Base-by-base conservation (phyloP, 2,797 vertebrate genomes). In the Masticophis lateralis region DNA sequence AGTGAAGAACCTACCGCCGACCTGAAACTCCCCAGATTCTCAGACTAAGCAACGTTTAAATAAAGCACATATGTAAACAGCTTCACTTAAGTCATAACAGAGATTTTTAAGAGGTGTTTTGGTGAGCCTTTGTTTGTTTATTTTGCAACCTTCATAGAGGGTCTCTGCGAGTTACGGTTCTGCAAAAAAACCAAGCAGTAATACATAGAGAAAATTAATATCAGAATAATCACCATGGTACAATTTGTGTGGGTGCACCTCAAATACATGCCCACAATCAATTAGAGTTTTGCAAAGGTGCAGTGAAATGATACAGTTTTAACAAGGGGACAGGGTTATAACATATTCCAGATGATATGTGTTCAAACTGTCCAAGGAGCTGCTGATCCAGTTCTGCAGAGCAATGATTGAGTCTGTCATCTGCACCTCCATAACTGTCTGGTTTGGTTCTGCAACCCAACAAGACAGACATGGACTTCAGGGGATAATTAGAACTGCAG, bases 1-100 rank as follows among this genome's bases (percentile, higher is more conserved):
- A 95, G 94, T 95, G 94, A 96, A 87, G 51, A 79, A 93, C 88
- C 89, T 92, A 97, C 95, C 94, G 91, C 95, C 96, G 92, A 88
- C 95, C 95, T 43, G 93, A 96, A 95, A 93, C 28, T 86, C 83
- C 90, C 66, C 88, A 93, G 57, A 4, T 37, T 83, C 91, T 53
- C 92, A 83, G 94, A 95, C 94, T 91, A 92, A 93, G 79, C 94
- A 87, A 92, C 95, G 95, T 92, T 94, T 94, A 93, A 95, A 96
- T 37, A 91, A 92, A 88, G 69, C 0, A 0, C 66, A 63, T 61
- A 56, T 53, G 92, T 94, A 93, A 86, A 95, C 92, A 91, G 95
- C 18, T 10, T 92, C 74, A 93, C 87, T 94, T 88, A 92, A 94
- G 74, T 1, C 86, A 2, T 22, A 92, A 86, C 74, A 55, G n/a